Percentiles rank a stretch among this genome's conserved stretches.
Evolutionary conservation across 2,113 vertebrate genomes (phyloP).

Genomic region (Galemys pyrenaicus): DNA sequence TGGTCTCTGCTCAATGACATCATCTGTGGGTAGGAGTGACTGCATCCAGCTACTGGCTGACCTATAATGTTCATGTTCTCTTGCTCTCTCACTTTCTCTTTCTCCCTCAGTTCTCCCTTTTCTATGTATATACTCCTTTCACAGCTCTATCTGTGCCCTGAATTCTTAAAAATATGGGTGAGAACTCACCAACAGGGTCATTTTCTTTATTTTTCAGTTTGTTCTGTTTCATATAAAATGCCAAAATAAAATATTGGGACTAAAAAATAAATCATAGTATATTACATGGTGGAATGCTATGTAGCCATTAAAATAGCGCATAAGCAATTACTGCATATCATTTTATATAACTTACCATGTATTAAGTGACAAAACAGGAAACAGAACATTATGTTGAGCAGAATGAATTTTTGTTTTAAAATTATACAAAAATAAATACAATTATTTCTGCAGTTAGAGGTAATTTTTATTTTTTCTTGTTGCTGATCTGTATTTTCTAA

Average conservation of each 20-base stretch:
- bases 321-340: not conserved
- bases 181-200: too few species aligned
- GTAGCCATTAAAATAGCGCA: not conserved
- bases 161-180: too few species aligned
- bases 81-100: too few species aligned
- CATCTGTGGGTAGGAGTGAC: too few species aligned
- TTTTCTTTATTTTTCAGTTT: too few species aligned
- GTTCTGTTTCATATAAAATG: not conserved
- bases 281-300: not conserved
- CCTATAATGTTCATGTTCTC: too few species aligned
- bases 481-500: slow-evolving; percentile 22
- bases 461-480: slow-evolving; percentile 30
- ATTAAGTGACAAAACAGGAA: slow-evolving; percentile 19
- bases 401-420: slow-evolving; percentile 19
- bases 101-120: too few species aligned
- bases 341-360: not conserved
- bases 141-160: too few species aligned
- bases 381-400: not conserved
- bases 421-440: slow-evolving; percentile 13
- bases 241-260: not conserved
- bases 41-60: too few species aligned
- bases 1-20: not conserved
- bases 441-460: not conserved
- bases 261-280: not conserved
- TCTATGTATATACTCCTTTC: too few species aligned